Conservation (phyloP, 2,113 vertebrate species). For the Amphilophus citrinellus region DNA sequence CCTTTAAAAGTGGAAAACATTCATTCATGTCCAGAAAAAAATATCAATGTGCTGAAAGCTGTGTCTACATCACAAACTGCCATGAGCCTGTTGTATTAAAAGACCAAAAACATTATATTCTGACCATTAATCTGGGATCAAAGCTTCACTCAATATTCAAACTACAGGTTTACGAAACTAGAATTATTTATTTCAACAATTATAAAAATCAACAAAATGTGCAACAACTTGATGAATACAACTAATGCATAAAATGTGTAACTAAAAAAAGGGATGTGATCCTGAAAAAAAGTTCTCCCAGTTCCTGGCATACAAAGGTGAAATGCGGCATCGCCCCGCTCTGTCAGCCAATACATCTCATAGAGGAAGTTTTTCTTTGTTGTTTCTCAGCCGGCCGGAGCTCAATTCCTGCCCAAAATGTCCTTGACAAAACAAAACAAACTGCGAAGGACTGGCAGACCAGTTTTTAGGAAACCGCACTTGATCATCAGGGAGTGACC, state of each 20-base stretch:
- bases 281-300: neutral
- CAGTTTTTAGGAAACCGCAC: conserved; percentile 34
- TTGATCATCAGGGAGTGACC: conserved; percentile 17
- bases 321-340: neutral
- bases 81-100: too few species aligned
- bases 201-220: neutral
- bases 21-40: too few species aligned
- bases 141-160: too few species aligned
- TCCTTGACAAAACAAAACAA: conserved; percentile 52
- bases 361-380: conserved; percentile 65
- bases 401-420: conserved; percentile 51
- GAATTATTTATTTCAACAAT: too few species aligned
- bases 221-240: neutral
- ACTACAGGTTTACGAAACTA: too few species aligned
- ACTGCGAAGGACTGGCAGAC: conserved; percentile 11
- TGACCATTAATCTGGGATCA: too few species aligned
- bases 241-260: neutral
- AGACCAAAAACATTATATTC: too few species aligned
- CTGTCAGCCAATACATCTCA: conserved; percentile 39
- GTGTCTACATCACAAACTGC: too few species aligned
- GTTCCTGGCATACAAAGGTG: conserved; percentile 49
- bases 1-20: too few species aligned
- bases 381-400: conserved; percentile 33
- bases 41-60: too few species aligned
- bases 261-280: neutral